Conservation (phyloP, 2,888 invertebrate genomes). For the Aromia moschata region DNA sequence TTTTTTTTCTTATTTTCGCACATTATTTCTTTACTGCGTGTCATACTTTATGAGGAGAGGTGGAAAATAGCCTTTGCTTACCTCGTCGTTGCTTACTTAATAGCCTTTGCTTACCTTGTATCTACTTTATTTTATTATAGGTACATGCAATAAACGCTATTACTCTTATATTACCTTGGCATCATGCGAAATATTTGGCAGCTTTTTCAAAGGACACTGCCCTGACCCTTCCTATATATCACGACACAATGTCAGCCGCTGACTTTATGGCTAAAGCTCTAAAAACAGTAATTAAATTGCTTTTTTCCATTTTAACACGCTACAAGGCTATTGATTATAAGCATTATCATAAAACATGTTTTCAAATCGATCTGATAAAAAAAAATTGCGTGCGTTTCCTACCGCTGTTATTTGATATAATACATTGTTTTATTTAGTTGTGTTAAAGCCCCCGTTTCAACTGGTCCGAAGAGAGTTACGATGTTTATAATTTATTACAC, state of each 20-base stretch:
- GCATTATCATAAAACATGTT: slow-evolving; percentile 23
- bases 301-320: slow-evolving; percentile 13
- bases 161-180: too few relatives aligned
- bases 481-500: slow-evolving; percentile 13
- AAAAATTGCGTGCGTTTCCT: slow-evolving; percentile 17
- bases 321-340: slow-evolving; percentile 19
- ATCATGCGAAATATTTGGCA: slow-evolving; percentile 1
- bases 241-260: slow-evolving; percentile 2
- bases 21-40: too few relatives aligned
- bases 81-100: too few relatives aligned
- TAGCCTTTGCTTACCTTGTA: too few relatives aligned
- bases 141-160: too few relatives aligned
- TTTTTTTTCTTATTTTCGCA: too few relatives aligned
- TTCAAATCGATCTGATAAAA: slow-evolving; percentile 11
- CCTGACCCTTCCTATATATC: not conserved
- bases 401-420: not conserved
- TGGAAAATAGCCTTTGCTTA: too few relatives aligned
- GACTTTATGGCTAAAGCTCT: slow-evolving; percentile 6
- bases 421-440: slow-evolving; percentile 10
- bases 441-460: slow-evolving; percentile 10
- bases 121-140: too few relatives aligned
- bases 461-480: not conserved
- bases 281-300: slow-evolving; percentile 17
- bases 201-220: not conserved
- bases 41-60: too few relatives aligned